Evolutionary conservation across 2,888 invertebrate species (phyloP), one percentile per base, ranked within the genome.

Genomic region (Parasteatoda lunata): DNA sequence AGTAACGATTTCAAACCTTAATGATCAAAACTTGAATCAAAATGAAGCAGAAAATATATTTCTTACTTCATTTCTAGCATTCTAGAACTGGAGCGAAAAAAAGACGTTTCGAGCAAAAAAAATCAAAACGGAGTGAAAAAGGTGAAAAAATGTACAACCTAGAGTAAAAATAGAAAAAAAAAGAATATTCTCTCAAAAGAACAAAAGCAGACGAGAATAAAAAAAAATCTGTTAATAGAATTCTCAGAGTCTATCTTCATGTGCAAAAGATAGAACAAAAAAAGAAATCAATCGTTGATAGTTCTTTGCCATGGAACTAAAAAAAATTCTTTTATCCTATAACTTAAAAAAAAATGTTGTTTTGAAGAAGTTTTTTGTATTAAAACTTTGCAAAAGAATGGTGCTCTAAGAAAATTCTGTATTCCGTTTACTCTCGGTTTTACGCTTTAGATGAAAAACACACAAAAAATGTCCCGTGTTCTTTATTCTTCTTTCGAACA

Each of bases 171-270:
- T 59, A n/a, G 59, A 8, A 9, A 59, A 73, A n/a, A 51, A 77
- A 80, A 80, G 72, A 80, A 80, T 73, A 80, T 66, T 30, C 8
- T 52, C 15, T 4, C 49, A 66, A 72, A 66, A 66, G 59, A 66
- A 72, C 66, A 72, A 70, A 73, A 59, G 52, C 30, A 54, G 54
- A 52, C 47, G 47, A 45, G 9, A 7, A 15, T n/a, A 66, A 66
- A 75, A 81, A 81, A n/a, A 75, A 69, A 59, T 59, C 69, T 75
- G 68, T 69, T 81, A 81, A 81, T 81, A 81, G 81, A 81, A 81
- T 75, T 81, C 69, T 68, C 75, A 52, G 81, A 59, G 54, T 52
- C 75, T 54, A 81, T 81, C 80, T 68, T 66, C 81, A 81, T 59
- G 81, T 48, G 75, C 73, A 80, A 54, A 80, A 81, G 81, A 75